Evolutionary conservation across 2,888 invertebrate genomes (phyloP), one percentile per base, ranked within the genome.

Genomic region (Epinotia ramella): DNA sequence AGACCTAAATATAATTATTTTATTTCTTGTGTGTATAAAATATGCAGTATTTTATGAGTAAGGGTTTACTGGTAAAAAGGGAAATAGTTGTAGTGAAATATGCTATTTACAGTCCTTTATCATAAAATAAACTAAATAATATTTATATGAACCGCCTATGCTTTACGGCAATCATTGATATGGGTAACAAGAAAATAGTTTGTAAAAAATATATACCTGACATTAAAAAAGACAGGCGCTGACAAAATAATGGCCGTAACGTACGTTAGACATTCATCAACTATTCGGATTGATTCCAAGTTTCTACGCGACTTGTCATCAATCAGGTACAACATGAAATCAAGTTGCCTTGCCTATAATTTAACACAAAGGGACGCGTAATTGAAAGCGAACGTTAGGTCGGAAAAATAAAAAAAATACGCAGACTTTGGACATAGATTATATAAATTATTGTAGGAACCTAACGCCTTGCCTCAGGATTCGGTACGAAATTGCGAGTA

Each of bases 231-330:
- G 71, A 67, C 66, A 49, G 24, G 44, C 62, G 11, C 57, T 64
- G 74, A 76, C 71, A 67, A 62, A 59, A 70, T 70, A 74, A 76
- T 72, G 72, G 60, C 16, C 33, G 46, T 40, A n/a, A 56, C 59
- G 28, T 64, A 28, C 18, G 57, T 49, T 20, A 60, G 60, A 16
- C 66, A 44, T 67, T 67, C 67, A 76, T 72, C 46, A 67, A 49
- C 60, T 70, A 70, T 77, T 76, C 70, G 78, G 81, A 85, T 84
- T 83, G 81, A 83, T 83, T 83, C 68, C 77, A 66, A 75, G 77
- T 76, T 78, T 78, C 73, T 73, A 73, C 78, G 79, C 77, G 77
- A 73, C 73, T 78, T 76, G 67, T 82, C 82, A 84, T 87, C 84
- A 84, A 84, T 87, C 86, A 86, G 78, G 73, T n/a, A 62, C 59